phyloP scores from a whole-genome alignment of 2,113 vertebrate genomes.

The Eonycteris spelaea region DNA sequence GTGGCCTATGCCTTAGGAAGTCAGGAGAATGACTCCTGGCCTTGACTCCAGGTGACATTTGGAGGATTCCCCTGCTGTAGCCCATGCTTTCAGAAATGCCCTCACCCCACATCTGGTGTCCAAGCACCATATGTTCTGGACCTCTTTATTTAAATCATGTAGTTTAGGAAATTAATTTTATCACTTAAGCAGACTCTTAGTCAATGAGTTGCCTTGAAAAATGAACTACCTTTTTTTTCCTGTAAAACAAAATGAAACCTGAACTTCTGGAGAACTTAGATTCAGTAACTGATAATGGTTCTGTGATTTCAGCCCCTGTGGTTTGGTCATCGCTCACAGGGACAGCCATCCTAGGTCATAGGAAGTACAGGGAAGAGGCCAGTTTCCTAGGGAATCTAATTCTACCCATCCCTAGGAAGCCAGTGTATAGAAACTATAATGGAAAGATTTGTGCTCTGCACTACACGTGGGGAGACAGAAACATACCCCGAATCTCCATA shows the following conservation, averaged over 20 bases:
- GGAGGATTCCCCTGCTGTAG: too few relatives aligned
- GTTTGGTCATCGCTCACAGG: too few relatives aligned
- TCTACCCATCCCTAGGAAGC: not conserved
- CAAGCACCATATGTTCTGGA: not conserved
- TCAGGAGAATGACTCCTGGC: not conserved
- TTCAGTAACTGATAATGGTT: not conserved
- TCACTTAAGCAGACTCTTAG: not conserved
- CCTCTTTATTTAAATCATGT: not conserved
- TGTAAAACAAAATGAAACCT: not conserved
- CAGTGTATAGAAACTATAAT: not conserved
- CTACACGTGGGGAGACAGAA: not conserved
- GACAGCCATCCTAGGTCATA: fast-evolving
- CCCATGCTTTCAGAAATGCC: not conserved
- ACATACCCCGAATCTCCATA: fast-evolving
- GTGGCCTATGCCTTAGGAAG: not conserved
- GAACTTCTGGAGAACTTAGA: not conserved
- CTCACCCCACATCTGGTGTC: fast-evolving
- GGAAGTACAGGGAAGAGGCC: not conserved
- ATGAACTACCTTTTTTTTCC: not conserved
- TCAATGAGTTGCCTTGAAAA: not conserved
- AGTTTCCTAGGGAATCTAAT: fast-evolving
- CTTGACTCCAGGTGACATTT: not conserved
- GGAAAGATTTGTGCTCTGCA: too few relatives aligned
- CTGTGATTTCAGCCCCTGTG: not conserved
- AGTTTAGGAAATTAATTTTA: not conserved